phyloP scores from a whole-genome alignment of 2,113 vertebrate species.

The Cathartes aura region DNA sequence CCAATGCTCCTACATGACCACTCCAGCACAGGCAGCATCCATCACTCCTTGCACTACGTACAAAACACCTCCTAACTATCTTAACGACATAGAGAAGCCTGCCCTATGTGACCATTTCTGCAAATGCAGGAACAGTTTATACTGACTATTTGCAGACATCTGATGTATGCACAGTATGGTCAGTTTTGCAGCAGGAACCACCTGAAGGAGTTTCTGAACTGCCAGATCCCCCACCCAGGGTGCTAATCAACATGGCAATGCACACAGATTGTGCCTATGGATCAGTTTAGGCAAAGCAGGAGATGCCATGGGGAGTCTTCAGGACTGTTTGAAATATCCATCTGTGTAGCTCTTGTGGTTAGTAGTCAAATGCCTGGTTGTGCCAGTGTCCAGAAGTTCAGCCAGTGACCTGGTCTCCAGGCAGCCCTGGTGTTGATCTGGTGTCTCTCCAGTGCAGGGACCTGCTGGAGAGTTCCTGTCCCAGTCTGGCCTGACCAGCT shows the following conservation, averaged over 20 bases:
- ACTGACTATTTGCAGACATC: neutral
- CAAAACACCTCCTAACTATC: neutral
- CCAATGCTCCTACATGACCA: neutral
- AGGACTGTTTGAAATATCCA: neutral
- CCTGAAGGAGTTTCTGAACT: neutral
- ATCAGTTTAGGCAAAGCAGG: neutral
- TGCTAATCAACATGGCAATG: neutral
- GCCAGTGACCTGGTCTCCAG: neutral
- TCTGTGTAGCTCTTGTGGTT: neutral
- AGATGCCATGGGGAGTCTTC: neutral
- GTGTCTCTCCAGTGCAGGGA: neutral
- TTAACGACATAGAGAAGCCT: neutral
- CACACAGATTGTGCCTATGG: neutral
- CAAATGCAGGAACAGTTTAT: neutral
- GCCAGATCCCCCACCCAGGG: neutral
- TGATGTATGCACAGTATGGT: neutral
- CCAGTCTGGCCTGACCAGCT: neutral
- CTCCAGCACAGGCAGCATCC: neutral
- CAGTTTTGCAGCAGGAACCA: neutral
- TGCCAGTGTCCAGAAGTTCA: neutral
- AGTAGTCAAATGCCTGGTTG: neutral
- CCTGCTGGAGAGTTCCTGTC: neutral
- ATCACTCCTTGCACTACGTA: neutral
- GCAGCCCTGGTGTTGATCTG: rapidly evolving
- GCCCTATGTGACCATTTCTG: neutral